phyloP scores from a whole-genome alignment of 2,113 vertebrate genomes.

The Nothobranchius kuhntae region DNA sequence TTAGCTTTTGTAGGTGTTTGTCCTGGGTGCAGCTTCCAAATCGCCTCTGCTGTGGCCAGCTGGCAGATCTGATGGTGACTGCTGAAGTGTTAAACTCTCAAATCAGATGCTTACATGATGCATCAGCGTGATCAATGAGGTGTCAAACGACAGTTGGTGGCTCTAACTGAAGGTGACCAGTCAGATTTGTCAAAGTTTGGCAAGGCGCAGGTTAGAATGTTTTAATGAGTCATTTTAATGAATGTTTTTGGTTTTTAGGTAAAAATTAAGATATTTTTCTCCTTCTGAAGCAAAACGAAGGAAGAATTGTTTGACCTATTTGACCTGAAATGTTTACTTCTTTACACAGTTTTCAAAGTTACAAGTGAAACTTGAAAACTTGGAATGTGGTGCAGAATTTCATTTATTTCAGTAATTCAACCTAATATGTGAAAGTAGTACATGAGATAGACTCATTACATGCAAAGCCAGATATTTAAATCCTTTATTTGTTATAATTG shows the following conservation, averaged over 20 bases:
- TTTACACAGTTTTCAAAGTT: too few species aligned
- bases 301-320: background rate
- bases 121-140: constrained; percentile 48
- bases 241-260: too few species aligned
- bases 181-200: constrained; percentile 8
- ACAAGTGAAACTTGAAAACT: too few species aligned
- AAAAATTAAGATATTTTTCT: too few species aligned
- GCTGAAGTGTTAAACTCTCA: constrained; percentile 36
- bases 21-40: constrained; percentile 25
- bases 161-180: constrained; percentile 22
- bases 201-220: background rate
- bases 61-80: constrained; percentile 35
- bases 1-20: constrained; percentile 32
- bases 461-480: too few species aligned
- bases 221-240: background rate
- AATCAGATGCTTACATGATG: constrained; percentile 36
- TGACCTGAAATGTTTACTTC: background rate
- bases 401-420: too few species aligned
- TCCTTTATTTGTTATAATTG: too few species aligned
- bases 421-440: too few species aligned
- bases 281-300: background rate
- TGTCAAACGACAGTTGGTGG: constrained; percentile 38
- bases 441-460: too few species aligned
- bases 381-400: too few species aligned
- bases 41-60: constrained; percentile 37